Evolutionary conservation across 2,888 invertebrate species (phyloP), one percentile per base, ranked within the genome.

Genomic region (Scaptomyza polygonia): DNA sequence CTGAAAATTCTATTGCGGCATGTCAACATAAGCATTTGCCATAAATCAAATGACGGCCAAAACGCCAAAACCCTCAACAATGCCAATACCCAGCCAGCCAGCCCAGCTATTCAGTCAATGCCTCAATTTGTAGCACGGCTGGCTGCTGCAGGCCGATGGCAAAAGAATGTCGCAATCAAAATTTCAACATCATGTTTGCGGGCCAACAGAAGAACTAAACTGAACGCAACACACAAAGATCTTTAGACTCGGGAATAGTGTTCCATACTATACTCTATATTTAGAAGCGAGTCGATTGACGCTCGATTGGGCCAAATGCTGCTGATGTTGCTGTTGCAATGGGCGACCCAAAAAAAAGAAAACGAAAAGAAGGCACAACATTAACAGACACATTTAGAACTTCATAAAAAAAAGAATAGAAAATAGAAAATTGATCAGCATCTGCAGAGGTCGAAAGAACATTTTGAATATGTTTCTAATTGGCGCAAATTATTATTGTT

Each of bases 101-200:
- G 16, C 3, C 12, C 39, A 47, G 39, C 34, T 34, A 34, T 21
- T 59, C 54, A 47, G 55, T 61, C 67, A 68, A 75, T 67, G 67
- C 72, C 79, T 78, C 84, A 82, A 83, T 81, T 81, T 83, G 85
- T 77, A 42, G n/a, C n/a, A n/a, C n/a, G n/a, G n/a, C 65, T 67
- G 66, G 54, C 55, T 63, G 59, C 62, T 4, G 32, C 34, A 43
- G 58, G 61, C 55, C 70, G 0, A 67, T 21, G 57, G 54, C 77
- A 40, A 45, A 79, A 75, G 79, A 84, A 84, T 84, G 83, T 85
- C 83, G 85, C 85, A 84, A 84, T 85, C 83, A 83, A 85, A 84
- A 85, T 85, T 84, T 84, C 85, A 83, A 83, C 83, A 84, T 83
- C 82, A 59, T 79, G 82, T 82, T 79, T 66, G 69, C 67, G 58